Percentiles rank a stretch among this genome's conserved stretches.
phyloP scores from a whole-genome alignment of 2,113 vertebrate genomes.

The Origma solitaria region DNA sequence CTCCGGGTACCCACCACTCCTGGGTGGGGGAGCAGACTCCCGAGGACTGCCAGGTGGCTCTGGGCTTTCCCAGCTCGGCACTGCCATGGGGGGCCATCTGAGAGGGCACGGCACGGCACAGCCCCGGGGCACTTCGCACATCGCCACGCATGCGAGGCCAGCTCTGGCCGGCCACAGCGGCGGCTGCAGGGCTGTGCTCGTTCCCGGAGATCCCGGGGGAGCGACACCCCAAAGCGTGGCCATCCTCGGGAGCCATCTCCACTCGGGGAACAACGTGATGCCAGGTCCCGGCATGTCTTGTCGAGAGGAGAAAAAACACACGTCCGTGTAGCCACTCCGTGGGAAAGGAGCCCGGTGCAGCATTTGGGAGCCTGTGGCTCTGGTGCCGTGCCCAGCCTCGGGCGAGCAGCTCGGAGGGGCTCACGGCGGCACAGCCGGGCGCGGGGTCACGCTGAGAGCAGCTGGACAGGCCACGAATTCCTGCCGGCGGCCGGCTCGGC shows the following conservation, averaged over 20 bases:
- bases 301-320: background rate
- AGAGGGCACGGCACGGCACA: rapidly evolving
- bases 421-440: background rate
- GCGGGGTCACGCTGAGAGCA: background rate
- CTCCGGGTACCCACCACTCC: background rate
- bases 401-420: background rate
- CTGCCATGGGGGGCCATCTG: background rate
- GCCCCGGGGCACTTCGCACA: background rate
- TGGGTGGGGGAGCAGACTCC: background rate
- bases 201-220: background rate
- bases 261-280: background rate
- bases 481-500: background rate
- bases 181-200: background rate
- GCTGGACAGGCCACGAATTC: constrained; percentile 27
- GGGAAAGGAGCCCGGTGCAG: background rate
- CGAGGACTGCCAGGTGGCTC: background rate
- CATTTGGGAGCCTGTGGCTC: background rate
- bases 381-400: background rate
- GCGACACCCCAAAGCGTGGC: background rate
- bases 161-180: rapidly evolving
- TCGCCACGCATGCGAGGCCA: background rate
- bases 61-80: background rate
- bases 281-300: background rate
- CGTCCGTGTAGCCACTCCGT: background rate
- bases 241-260: background rate